A percentile compares a stretch with the other conserved stretches of the same genome.
Evolutionary conservation across 1,140 invertebrate genomes (phyloP).

Genomic region (Probaryconus sp.): DNA sequence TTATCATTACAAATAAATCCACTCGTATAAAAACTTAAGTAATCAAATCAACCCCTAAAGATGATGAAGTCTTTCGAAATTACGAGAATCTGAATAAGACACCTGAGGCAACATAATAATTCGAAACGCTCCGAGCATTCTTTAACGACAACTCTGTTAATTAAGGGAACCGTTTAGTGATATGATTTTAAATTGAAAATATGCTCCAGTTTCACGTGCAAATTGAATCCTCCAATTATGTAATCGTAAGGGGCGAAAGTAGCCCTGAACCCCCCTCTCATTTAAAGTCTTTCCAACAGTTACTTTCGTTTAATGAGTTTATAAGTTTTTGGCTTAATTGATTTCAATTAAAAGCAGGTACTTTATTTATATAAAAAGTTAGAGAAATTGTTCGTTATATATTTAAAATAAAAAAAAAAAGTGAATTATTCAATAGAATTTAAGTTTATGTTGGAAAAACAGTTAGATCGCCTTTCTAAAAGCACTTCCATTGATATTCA

Average conservation of each 20-base stretch:
- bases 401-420: too few species aligned
- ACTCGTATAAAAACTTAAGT: conserved; percentile 11
- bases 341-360: too few species aligned
- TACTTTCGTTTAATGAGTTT: too few species aligned
- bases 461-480: too few species aligned
- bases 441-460: too few species aligned
- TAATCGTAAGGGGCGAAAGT: background rate
- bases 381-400: too few species aligned
- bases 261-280: too few species aligned
- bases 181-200: conserved; percentile 29
- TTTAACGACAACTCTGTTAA: conserved; percentile 2
- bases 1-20: conserved; percentile 10
- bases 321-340: too few species aligned
- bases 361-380: too few species aligned
- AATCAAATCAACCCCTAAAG: conserved; percentile 28
- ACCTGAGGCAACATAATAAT: conserved; percentile 24
- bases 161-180: conserved; percentile 16
- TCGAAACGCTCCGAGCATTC: conserved; percentile 24
- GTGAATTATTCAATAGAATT: too few species aligned
- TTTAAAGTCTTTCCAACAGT: too few species aligned
- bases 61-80: conserved; percentile 18
- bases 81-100: conserved; percentile 19
- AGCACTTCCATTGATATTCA: too few species aligned
- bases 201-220: conserved; percentile 3
- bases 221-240: conserved; percentile 26